A percentile compares a stretch with the other conserved stretches of the same genome.
Conservation (phyloP, 1,140 invertebrate species). For the Pseudomyrmex pallidus region DNA sequence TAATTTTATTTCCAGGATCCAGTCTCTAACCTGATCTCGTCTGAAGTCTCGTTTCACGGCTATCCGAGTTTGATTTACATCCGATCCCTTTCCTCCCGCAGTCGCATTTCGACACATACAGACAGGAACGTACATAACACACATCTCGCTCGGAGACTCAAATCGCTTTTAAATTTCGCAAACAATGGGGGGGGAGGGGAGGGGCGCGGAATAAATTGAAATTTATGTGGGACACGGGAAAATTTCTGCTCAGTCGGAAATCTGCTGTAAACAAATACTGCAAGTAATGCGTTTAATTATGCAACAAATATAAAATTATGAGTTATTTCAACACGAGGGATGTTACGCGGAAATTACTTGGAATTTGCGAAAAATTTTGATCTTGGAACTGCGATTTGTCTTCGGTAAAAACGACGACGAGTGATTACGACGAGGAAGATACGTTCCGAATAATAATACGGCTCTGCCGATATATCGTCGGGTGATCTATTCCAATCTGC, state of each 20-base stretch:
- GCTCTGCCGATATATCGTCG: conserved; percentile 4
- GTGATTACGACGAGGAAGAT: no score
- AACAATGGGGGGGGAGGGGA: no score
- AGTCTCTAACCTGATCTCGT: conserved; percentile 64
- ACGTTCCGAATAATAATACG: not conserved
- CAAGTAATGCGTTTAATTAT: no score
- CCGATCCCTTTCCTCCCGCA: conserved; percentile 20
- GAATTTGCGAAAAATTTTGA: no score
- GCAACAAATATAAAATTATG: no score
- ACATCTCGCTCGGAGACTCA: conserved; percentile 7
- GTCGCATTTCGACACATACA: conserved; percentile 47
- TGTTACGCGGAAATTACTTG: no score
- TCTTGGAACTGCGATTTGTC: no score
- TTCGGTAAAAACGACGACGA: no score
- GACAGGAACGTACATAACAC: conserved; percentile 20
- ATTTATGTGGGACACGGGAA: conserved; percentile 26
- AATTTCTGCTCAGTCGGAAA: not conserved
- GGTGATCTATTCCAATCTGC: not conserved
- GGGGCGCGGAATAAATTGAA: conserved; percentile 47
- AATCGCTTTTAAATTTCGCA: conserved; percentile 40
- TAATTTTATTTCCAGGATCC: conserved; percentile 72
- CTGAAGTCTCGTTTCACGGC: conserved; percentile 63
- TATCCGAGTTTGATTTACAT: conserved; percentile 70
- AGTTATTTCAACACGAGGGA: no score
- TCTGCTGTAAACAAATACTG: not conserved